Conservation (phyloP, 2,888 invertebrate species). For the Troglohyphantes excavatus region DNA sequence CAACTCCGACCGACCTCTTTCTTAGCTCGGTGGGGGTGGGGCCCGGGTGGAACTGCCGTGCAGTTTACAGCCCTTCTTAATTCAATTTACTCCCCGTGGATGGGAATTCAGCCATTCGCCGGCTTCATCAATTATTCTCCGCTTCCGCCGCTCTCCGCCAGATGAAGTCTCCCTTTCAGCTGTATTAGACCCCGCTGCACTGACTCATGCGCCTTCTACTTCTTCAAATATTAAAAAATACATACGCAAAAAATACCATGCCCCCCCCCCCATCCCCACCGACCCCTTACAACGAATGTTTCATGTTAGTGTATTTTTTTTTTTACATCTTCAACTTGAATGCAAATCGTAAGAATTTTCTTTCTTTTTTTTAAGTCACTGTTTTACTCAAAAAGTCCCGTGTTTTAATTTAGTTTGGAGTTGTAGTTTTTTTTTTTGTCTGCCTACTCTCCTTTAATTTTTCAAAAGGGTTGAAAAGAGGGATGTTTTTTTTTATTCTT, state of each 20-base stretch:
- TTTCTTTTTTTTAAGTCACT: not conserved
- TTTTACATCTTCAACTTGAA: constrained; percentile 23
- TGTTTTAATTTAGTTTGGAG: constrained; percentile 65
- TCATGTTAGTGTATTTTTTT: constrained; percentile 56
- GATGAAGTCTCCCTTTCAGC: constrained; percentile 79
- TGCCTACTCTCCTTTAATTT: constrained; percentile 23
- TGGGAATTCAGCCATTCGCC: constrained; percentile 77
- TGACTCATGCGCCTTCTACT: constrained; percentile 66
- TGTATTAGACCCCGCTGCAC: constrained; percentile 63
- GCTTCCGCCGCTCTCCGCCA: constrained; percentile 67
- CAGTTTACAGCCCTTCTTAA: constrained; percentile 78
- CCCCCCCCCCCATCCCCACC: not conserved
- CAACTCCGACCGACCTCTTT: not conserved
- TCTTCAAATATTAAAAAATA: constrained; percentile 71
- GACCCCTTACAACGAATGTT: constrained; percentile 25
- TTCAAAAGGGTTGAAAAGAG: constrained; percentile 32
- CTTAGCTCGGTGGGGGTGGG: constrained; percentile 15
- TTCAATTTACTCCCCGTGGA: constrained; percentile 78
- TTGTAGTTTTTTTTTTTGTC: not conserved
- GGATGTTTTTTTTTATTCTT: constrained; percentile 19
- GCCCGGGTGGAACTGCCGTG: constrained; percentile 53
- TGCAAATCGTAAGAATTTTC: constrained; percentile 23
- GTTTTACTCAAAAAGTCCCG: constrained; percentile 25
- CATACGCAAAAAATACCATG: constrained; percentile 14
- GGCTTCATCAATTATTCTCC: constrained; percentile 77